Evolutionary conservation across 2,113 vertebrate species (phyloP), one percentile per base, ranked within the genome.

Genomic region (Ceratotherium simum): DNA sequence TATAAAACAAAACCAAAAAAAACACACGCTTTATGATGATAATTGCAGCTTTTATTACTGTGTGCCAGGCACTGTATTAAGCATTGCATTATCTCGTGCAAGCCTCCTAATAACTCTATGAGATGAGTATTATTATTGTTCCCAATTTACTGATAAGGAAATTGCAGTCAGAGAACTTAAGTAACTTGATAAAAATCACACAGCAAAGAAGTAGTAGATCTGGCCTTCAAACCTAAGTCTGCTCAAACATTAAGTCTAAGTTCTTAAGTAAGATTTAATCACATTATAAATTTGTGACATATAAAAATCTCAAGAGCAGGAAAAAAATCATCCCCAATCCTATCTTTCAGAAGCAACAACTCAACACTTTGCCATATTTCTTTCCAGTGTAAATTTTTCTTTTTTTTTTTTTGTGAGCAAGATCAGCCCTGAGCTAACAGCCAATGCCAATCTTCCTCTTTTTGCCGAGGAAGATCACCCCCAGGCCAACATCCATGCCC

Each of bases 311-410:
- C 84, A 92, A 83, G 17, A 95, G 25, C 54, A 36, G 46, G 25
- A 80, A 75, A 86, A 58, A 73, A 76, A 65, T 78, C 54, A 90
- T 13, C 9, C 72, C 62, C 60, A 62, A 84, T 56, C 25, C 31
- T 76, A 48, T 12, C 62, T 93, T 96, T 72, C 54, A 97, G 36
- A 97, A 95, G 33, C 62, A 96, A 87, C 7, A 85, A 91, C 56
- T 82, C 60, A 90, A 79, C n/a, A 93, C 42, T 90, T 48, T 6
- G 42, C 17, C 51, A 70, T 73, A 84, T 46, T 69, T 96, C 65
- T 80, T 94, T 86, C 36, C 36, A 78, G 72, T 42, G 42, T 42
- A 42, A 42, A 42, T 42, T 42, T 42, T 42, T 42, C 42, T 42
- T 42, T 42, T 42, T 42, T 42, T 42, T 42, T 42, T 42, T 42